Percentiles rank a stretch among this genome's conserved stretches.
Evolutionary conservation across 2,113 vertebrate species (phyloP).

Genomic region (Phrynosoma platyrhinos): DNA sequence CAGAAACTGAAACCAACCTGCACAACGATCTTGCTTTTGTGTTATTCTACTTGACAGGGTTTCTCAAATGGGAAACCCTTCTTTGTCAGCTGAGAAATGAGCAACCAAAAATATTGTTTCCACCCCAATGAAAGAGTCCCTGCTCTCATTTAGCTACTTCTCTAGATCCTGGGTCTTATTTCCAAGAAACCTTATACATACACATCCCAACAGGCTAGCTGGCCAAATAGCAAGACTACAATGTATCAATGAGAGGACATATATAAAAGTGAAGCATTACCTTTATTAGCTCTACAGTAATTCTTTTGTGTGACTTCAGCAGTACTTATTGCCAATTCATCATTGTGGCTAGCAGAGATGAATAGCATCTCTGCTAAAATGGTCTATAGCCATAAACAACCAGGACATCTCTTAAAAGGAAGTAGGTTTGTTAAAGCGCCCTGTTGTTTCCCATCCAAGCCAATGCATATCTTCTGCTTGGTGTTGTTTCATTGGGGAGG

Average conservation of each 20-base stretch:
- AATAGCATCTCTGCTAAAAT: background rate
- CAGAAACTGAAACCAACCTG: too few species aligned
- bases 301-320: background rate
- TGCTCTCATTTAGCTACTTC: background rate
- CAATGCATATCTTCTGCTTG: background rate
- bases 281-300: conserved; percentile 9
- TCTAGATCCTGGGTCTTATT: background rate
- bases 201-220: background rate
- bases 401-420: background rate
- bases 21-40: too few species aligned
- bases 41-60: too few species aligned
- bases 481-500: background rate
- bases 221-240: background rate
- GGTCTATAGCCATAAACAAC: background rate
- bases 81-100: too few species aligned
- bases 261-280: background rate
- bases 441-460: background rate
- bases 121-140: too few species aligned
- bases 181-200: background rate
- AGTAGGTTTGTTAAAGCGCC: background rate
- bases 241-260: background rate
- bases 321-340: background rate
- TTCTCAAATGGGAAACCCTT: too few species aligned
- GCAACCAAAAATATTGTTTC: too few species aligned
- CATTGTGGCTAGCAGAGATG: background rate